Evolutionary conservation across 1,140 invertebrate species (phyloP), one percentile per base, ranked within the genome.

Genomic region (Cephus cinctus): DNA sequence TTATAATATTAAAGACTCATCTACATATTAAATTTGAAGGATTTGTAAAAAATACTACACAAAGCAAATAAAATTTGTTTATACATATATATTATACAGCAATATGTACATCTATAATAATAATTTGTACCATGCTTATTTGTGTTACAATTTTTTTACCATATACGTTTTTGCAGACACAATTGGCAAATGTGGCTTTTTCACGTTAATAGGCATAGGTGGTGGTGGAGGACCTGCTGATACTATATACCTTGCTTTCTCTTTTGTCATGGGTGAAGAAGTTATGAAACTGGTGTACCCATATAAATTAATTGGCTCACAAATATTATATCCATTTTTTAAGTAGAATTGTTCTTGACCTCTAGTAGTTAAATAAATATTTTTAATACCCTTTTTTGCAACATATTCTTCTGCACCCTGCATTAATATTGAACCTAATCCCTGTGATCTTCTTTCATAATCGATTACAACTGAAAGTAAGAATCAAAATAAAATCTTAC

Each of bases 301-400:
- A 74, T 80, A 88, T 67, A 85, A 82, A 35, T 83, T 81, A 16
- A 90, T 71, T 4, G 87, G 87, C 22, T 81, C 76, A 62, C 87
- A 89, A 44, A 80, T 62, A 21, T 64, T 70, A 61, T 90, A 91
- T 20, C 87, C 87, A 53, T 90, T 81, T 71, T 88, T 88, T 25
- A 74, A 64, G 61, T 91, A 91, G 73, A 91, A 91, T 25, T 78
- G 71, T 68, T 88, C 86, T 72, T 90, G 84, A 15, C 86, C 88
- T 65, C 84, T 84, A 2, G 88, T 90, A 22, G 85, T 85, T 57
- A 91, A 77, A 73, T 88, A 88, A 34, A 89, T 77, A 55, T 79
- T 66, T 79, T 79, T 61, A 84, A 80, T 57, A 74, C 77, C 53
- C 71, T 54, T 78, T 64, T 73, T 79, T 73, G 61, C 81, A 80